Evolutionary conservation across 2,888 invertebrate species (phyloP).

Genomic region (Plusia festucae): DNA sequence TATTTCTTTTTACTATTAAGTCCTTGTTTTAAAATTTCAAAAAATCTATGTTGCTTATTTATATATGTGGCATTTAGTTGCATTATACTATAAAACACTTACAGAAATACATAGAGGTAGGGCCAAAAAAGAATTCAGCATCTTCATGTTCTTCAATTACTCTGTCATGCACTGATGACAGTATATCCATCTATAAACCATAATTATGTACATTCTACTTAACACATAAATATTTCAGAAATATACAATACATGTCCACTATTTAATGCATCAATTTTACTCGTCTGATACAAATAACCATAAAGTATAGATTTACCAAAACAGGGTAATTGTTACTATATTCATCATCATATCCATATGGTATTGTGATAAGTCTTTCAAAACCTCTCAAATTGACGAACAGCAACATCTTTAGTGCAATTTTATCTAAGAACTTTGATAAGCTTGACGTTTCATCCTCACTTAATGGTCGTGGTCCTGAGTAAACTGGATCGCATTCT

Average conservation of each 20-base stretch:
- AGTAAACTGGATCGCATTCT: conserved; percentile 73
- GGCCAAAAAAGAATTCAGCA: conserved; percentile 71
- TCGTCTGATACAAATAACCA: not conserved
- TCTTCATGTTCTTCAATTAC: conserved; percentile 63
- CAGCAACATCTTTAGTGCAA: conserved; percentile 72
- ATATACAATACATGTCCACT: no score
- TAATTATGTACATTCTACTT: not conserved
- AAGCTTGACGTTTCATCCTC: conserved; percentile 76
- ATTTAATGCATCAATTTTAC: no score
- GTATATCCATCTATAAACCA: conserved; percentile 74
- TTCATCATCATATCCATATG: conserved; percentile 67
- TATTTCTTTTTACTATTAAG: no score
- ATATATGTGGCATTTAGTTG: no score
- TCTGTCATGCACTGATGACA: conserved; percentile 67
- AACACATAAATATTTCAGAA: no score
- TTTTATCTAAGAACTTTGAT: conserved; percentile 69
- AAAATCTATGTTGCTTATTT: no score
- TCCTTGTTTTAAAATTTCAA: no score
- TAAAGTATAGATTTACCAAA: conserved; percentile 66
- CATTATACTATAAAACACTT: conserved; percentile 52
- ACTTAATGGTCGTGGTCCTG: conserved; percentile 71
- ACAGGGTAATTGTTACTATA: conserved; percentile 73
- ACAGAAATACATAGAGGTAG: conserved; percentile 73
- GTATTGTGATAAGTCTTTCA: conserved; percentile 74
- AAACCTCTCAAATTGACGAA: conserved; percentile 80